Conservation (phyloP, 2,797 vertebrate species). For the Odontamblyopus lacepedii region DNA sequence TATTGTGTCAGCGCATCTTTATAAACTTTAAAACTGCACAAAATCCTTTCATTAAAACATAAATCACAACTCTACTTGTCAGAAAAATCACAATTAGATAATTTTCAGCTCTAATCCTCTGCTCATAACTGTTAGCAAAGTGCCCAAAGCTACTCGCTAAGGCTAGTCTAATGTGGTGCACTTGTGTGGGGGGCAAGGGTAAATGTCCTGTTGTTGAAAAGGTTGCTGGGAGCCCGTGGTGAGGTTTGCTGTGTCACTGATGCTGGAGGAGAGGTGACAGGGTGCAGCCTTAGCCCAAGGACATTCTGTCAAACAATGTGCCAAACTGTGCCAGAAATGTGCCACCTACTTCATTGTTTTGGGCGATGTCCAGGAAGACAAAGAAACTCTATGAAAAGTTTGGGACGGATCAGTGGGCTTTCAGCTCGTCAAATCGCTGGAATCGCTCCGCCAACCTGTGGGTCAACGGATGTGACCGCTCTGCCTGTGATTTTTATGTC, state of each 20-base stretch:
- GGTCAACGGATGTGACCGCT: too few species aligned
- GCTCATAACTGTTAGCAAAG: too few species aligned
- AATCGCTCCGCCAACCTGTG: too few species aligned
- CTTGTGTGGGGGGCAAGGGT: not conserved
- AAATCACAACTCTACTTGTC: too few species aligned
- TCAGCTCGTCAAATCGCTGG: not conserved
- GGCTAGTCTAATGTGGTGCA: not conserved
- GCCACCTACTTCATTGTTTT: not conserved
- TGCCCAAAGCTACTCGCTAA: not conserved
- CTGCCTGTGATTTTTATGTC: too few species aligned
- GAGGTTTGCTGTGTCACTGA: conserved; percentile 3
- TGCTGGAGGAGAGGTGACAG: conserved; percentile 5
- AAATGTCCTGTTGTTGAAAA: not conserved
- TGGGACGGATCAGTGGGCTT: not conserved
- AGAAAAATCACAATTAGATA: too few species aligned
- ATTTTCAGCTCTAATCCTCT: too few species aligned
- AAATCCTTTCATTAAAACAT: too few species aligned
- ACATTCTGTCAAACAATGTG: conserved; percentile 12
- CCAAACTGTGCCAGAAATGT: conserved; percentile 8
- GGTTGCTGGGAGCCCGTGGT: not conserved
- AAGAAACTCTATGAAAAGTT: not conserved
- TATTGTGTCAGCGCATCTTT: too few species aligned
- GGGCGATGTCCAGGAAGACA: not conserved
- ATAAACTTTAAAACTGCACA: too few species aligned
- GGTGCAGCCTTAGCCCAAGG: not conserved